Evolutionary conservation across 2,113 vertebrate species (phyloP), one percentile per base, ranked within the genome.

Genomic region (Calidris pugnax): DNA sequence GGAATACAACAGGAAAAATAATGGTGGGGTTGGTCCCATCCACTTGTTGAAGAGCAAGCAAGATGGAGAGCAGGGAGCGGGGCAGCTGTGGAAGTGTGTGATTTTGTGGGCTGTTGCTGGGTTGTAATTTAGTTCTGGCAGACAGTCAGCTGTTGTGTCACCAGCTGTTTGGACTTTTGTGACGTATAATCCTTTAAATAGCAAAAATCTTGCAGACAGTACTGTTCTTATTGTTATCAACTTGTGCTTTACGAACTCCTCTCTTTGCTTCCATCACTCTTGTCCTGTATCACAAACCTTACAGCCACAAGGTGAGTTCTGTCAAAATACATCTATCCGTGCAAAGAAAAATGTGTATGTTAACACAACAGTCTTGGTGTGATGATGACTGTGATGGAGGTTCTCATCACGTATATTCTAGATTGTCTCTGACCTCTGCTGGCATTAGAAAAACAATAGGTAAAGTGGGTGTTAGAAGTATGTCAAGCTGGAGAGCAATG

Each of bases 151-250:
- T 82, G 18, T 63, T 24, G 6, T 63, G 63, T 63, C 48, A 68
- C 41, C 51, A 59, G 48, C 56, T 15, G 8, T 33, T 71, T 30
- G 28, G 35, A 50, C 23, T 57, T 50, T 14, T 76, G 77, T 64
- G 50, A 71, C 13, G 5, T 76, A 8, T 18, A 45, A 51, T 45
- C 33, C 77, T 82, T 45, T 51, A 56, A 81, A 43, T 48, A 71
- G 50, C 35, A 56, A 51, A 64, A 39, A 37, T 27, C 23, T 43
- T 59, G 26, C 50, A 56, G 71, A 39, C 19, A 9, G 30, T 23
- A 4, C 20, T 30, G 4, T 69, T 87, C 22, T 35, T 59, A 14
- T 0, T 59, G 26, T 17, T 59, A 15, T 47, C 0, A 0, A 27
- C 24, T 53, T 53, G 28, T 53, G 45, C 51, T 72, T 72, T 59